These are phyloP conservation scores for Chiroxiphia lanceolata DNA, from an alignment of 2,797 vertebrate genomes.

Conservation along the genomic window DNA sequence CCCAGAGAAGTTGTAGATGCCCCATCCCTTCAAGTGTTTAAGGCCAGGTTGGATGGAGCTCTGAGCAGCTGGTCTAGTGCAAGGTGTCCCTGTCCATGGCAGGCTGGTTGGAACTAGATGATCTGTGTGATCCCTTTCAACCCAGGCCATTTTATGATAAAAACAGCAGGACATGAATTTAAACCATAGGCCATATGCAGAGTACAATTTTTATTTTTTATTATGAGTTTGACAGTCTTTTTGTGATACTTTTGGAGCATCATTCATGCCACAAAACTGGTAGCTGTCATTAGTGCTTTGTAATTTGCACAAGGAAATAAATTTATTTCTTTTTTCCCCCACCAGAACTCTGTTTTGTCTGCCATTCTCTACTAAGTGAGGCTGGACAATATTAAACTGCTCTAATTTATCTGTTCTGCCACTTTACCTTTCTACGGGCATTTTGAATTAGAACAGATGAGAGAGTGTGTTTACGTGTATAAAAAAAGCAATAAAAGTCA, in stretches of 20 bases:
- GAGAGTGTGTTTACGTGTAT: background rate
- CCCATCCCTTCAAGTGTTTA: background rate
- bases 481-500: background rate
- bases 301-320: background rate
- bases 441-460: background rate
- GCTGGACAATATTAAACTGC: background rate
- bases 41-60: background rate
- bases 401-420: background rate
- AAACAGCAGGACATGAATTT: background rate
- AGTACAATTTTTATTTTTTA: background rate
- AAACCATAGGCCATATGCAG: background rate
- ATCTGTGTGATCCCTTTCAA: background rate
- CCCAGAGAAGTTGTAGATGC: background rate
- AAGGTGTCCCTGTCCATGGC: background rate
- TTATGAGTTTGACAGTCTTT: background rate
- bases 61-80: background rate
- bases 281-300: background rate
- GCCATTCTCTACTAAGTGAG: background rate
- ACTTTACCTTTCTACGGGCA: background rate
- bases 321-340: too few relatives aligned
- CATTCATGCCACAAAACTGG: background rate
- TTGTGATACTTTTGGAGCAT: background rate
- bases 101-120: fast-evolving
- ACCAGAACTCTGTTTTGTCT: fast-evolving
- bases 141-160: background rate